Evolutionary conservation across 2,888 invertebrate species (phyloP).

Genomic region (Cacoxenus indagator): DNA sequence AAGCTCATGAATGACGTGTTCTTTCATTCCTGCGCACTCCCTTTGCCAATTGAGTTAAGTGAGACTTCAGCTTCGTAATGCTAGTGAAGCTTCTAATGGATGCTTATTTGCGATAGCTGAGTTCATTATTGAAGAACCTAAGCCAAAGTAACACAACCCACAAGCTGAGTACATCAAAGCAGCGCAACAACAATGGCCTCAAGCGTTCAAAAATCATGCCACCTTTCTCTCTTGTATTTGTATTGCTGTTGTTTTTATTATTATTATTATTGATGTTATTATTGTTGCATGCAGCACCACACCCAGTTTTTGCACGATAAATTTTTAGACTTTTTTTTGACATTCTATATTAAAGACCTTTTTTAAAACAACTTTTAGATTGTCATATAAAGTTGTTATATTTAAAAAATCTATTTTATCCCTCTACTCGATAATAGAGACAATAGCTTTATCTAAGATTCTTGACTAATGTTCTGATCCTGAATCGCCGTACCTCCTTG

Average conservation of each 20-base stretch:
- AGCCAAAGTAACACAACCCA: neutral
- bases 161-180: too few relatives aligned
- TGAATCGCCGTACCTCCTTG: too few relatives aligned
- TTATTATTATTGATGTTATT: slow-evolving; percentile 8
- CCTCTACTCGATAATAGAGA: too few relatives aligned
- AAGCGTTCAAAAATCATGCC: neutral
- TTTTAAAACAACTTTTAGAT: too few relatives aligned
- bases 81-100: slow-evolving; percentile 6
- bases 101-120: slow-evolving; percentile 16
- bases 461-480: slow-evolving; percentile 59
- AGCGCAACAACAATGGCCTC: too few relatives aligned
- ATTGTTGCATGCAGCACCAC: slow-evolving; percentile 40
- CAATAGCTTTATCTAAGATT: slow-evolving; percentile 54
- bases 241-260: neutral
- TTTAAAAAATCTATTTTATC: too few relatives aligned
- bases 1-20: neutral
- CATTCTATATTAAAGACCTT: too few relatives aligned
- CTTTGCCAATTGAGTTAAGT: neutral
- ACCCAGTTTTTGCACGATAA: slow-evolving; percentile 63
- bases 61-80: slow-evolving; percentile 15
- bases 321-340: slow-evolving; percentile 6
- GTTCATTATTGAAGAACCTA: slow-evolving; percentile 6
- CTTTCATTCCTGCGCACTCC: neutral
- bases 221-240: slow-evolving; percentile 7
- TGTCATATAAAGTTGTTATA: too few relatives aligned